Percentiles rank a stretch among this genome's conserved stretches.
Evolutionary conservation across 1,140 invertebrate species (phyloP).

Genomic region (Drosophila arawakana): DNA sequence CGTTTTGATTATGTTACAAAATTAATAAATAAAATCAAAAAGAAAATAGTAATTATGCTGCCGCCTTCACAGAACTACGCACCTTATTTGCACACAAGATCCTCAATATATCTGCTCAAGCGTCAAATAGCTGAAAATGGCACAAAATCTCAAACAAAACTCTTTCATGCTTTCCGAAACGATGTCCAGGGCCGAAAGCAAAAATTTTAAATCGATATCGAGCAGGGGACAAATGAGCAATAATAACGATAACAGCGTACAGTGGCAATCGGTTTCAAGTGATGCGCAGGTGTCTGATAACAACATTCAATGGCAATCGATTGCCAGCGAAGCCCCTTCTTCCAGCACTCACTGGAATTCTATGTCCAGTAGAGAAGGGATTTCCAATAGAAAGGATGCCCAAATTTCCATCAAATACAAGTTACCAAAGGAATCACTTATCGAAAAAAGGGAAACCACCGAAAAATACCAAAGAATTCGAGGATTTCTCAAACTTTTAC

Average conservation of each 20-base stretch:
- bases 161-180: conserved; percentile 60
- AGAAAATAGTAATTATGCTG: conserved; percentile 54
- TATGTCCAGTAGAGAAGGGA: conserved; percentile 1
- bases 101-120: conserved; percentile 43
- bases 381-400: not conserved
- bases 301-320: too few species aligned
- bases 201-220: not conserved
- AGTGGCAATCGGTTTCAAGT: too few species aligned
- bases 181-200: conserved; percentile 24
- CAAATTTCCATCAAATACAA: not conserved
- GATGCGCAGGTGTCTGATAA: too few species aligned
- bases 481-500: not conserved
- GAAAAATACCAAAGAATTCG: conserved; percentile 15
- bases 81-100: conserved; percentile 2
- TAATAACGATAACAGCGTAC: too few species aligned
- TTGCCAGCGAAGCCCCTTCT: too few species aligned
- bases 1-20: conserved; percentile 57
- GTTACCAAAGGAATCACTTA: too few species aligned
- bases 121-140: conserved; percentile 56
- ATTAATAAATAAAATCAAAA: conserved; percentile 28
- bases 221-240: not conserved
- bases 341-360: not conserved
- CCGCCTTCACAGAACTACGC: conserved; percentile 39
- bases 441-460: not conserved
- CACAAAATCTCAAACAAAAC: conserved; percentile 54